Base-by-base conservation (phyloP, 2,888 invertebrate species). In the Netelia fuscicornis region DNA sequence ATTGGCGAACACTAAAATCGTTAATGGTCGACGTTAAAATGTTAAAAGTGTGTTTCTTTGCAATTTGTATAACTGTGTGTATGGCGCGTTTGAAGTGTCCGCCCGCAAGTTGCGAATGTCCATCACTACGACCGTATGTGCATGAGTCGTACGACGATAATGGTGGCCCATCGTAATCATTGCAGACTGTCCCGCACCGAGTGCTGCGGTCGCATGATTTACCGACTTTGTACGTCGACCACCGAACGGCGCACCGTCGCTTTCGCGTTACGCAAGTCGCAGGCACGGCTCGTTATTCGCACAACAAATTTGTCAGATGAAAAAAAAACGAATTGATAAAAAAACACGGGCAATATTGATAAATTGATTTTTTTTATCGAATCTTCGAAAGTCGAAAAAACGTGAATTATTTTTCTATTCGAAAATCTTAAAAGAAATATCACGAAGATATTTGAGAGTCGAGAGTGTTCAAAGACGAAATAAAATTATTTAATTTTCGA, bases 161-260 rank as follows among this genome's bases (percentile, higher is more conserved):
- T 85, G 71, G 70, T 9, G 68, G 64, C 65, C 60, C 82, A 67
- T 79, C 79, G 79, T 85, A 80, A 85, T 72, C 75, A 76, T 82
- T 76, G 71, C 82, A 76, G 82, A 82, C 71, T 67, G 65, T 76
- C 54, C 72, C 58, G 56, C 76, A 76, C 70, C 71, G 79, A 82
- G 80, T 79, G 75, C 72, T 76, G 85, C 82, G 82, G 82, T 85
- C 58, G 42, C 60, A 13, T 82, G 85, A 85, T 85, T 82, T 85
- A 85, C 76, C 65, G 82, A 82, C 79, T 71, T 76, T 71, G 44
- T 30, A 44, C 44, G 20, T 17, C 17, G 58, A 20, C 58, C 48
- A 60, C 52, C 11, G 60, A 68, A 8, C 62, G n/a, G 44, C 54
- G 37, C n/a, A 52, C 9, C 74, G n/a, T 65, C 64, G 13, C 65